Evolutionary conservation across 2,888 invertebrate species (phyloP).

Genomic region (Pardosa pseudoannulata): DNA sequence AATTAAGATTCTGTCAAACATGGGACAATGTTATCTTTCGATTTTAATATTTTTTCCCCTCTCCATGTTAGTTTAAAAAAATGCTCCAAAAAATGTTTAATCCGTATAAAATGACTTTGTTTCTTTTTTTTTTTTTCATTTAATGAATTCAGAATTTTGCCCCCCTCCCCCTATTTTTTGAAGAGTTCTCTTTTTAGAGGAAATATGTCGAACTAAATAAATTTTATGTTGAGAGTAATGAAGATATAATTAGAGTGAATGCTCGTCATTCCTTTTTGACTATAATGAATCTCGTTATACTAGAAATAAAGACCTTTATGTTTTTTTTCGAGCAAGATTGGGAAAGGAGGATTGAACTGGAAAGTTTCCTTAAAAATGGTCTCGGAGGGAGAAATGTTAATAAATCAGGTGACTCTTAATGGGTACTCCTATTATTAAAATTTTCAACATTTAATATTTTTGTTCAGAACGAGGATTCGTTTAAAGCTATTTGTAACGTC

Average conservation of each 20-base stretch:
- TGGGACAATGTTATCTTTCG: constrained; percentile 16
- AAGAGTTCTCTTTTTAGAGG: not conserved
- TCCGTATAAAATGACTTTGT: not conserved
- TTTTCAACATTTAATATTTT: too few relatives aligned
- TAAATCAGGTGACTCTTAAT: too few relatives aligned
- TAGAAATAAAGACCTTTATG: not conserved
- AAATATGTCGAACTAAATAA: not conserved
- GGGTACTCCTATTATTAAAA: too few relatives aligned
- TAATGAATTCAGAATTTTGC: not conserved
- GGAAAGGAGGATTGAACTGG: too few relatives aligned
- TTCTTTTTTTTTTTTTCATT: not conserved
- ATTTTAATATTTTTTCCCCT: not conserved
- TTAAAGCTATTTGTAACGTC: too few relatives aligned
- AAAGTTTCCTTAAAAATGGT: not conserved
- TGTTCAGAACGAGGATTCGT: too few relatives aligned
- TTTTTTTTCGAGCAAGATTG: not conserved
- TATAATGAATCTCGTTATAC: constrained; percentile 15
- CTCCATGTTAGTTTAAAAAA: not conserved
- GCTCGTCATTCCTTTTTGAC: not conserved
- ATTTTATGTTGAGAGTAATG: not conserved
- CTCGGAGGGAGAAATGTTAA: not conserved
- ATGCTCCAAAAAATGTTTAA: not conserved
- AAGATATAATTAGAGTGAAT: not conserved
- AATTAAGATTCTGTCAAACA: constrained; percentile 63
- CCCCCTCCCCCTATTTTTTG: not conserved